A percentile compares a stretch with the other conserved stretches of the same genome.
Evolutionary conservation across 2,888 invertebrate species (phyloP).

Genomic region (Zaprionus lineosus): DNA sequence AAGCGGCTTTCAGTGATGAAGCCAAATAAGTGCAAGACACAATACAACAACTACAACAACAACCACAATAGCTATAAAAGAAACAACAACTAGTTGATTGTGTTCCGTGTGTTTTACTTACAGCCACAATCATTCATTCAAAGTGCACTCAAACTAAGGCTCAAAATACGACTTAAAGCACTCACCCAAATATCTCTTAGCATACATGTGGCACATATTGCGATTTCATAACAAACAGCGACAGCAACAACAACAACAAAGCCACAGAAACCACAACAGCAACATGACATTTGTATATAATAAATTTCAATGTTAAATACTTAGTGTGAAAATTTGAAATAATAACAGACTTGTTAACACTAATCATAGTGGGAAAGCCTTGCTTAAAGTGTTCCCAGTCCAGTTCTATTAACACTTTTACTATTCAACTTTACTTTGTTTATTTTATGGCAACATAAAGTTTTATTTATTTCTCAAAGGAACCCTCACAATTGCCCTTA

Average conservation of each 20-base stretch:
- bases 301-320: constrained; percentile 23
- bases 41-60: constrained; percentile 12
- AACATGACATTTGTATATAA: too few relatives aligned
- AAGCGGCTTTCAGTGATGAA: constrained; percentile 60
- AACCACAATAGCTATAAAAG: constrained; percentile 55
- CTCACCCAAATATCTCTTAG: constrained; percentile 18
- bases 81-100: constrained; percentile 31
- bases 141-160: background rate
- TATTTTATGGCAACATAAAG: too few relatives aligned
- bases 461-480: too few relatives aligned
- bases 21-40: constrained; percentile 62
- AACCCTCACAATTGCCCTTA: too few relatives aligned
- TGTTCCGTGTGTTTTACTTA: constrained; percentile 32
- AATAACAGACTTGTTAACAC: too few relatives aligned
- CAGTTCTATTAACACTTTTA: too few relatives aligned
- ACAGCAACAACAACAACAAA: constrained; percentile 7
- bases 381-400: too few relatives aligned
- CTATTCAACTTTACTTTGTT: too few relatives aligned
- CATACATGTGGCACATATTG: constrained; percentile 25
- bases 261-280: too few relatives aligned
- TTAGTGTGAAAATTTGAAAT: too few relatives aligned
- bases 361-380: too few relatives aligned
- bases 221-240: constrained; percentile 51
- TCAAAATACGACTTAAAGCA: background rate
- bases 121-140: constrained; percentile 23